Evolutionary conservation across 1,140 invertebrate genomes (phyloP).

Genomic region (Orchesella cincta): DNA sequence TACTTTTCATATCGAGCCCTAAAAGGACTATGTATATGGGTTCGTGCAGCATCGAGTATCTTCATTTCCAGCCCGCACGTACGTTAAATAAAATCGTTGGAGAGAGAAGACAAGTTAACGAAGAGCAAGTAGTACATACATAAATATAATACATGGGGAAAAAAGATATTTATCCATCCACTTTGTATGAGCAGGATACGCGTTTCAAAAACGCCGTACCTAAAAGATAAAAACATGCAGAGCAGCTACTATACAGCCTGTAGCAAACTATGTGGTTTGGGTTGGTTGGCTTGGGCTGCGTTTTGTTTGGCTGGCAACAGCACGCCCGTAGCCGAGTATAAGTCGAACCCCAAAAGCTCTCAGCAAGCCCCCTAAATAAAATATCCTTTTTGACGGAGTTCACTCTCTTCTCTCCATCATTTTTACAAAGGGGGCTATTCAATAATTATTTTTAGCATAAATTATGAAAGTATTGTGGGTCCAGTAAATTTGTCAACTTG

Average conservation of each 20-base stretch:
- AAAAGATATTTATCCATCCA: not conserved
- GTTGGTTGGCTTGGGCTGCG: not conserved
- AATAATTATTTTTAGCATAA: no score
- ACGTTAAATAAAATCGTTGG: not conserved
- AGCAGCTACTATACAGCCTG: not conserved
- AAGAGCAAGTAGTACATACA: not conserved
- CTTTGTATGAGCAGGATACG: no score
- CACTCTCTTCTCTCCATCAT: not conserved
- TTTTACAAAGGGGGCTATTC: no score
- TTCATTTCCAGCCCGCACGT: constrained; percentile 13
- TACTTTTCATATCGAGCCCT: constrained; percentile 22
- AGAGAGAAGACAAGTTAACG: not conserved
- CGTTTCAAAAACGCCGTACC: no score
- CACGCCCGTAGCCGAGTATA: not conserved
- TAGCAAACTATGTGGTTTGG: not conserved
- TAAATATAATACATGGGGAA: not conserved
- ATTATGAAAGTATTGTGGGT: no score
- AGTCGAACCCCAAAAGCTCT: not conserved
- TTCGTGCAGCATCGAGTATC: constrained; percentile 15
- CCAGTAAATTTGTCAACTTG: no score
- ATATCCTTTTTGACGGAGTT: not conserved
- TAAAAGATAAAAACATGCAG: no score
- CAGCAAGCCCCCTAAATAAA: constrained; percentile 1
- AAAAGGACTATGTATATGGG: constrained; percentile 20
- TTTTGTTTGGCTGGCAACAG: constrained; percentile 12